Percentiles rank a stretch among this genome's conserved stretches.
phyloP scores from a whole-genome alignment of 2,888 invertebrate genomes.

The Flexamia atlantica region DNA sequence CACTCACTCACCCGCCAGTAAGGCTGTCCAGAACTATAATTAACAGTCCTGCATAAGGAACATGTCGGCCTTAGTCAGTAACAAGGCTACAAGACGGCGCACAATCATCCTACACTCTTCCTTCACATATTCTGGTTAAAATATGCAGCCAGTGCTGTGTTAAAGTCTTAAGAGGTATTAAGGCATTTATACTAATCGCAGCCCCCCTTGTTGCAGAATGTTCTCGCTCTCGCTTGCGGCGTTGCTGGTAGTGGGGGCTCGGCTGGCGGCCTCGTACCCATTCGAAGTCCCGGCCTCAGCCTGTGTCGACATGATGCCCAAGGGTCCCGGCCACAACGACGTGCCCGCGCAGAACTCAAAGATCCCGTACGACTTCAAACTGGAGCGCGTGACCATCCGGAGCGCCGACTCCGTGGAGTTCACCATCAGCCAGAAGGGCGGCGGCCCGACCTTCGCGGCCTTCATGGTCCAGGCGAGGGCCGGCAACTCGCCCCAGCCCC shows the following conservation, averaged over 20 bases:
- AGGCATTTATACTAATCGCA: too few relatives aligned
- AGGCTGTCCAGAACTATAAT: too few relatives aligned
- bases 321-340: slow-evolving; percentile 50
- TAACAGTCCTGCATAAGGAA: too few relatives aligned
- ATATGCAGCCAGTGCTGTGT: too few relatives aligned
- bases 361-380: slow-evolving; percentile 43
- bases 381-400: slow-evolving; percentile 70
- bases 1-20: too few relatives aligned
- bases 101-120: too few relatives aligned
- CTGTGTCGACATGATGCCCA: slow-evolving; percentile 53
- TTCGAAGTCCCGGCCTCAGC: slow-evolving; percentile 30
- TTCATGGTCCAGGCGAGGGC: slow-evolving; percentile 82
- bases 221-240: background rate
- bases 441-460: slow-evolving; percentile 78
- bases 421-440: slow-evolving; percentile 70
- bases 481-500: slow-evolving; percentile 76
- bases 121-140: too few relatives aligned
- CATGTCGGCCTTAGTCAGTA: too few relatives aligned
- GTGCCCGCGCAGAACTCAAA: slow-evolving; percentile 34
- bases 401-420: slow-evolving; percentile 77
- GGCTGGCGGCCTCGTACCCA: slow-evolving; percentile 28
- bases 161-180: too few relatives aligned
- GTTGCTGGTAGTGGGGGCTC: slow-evolving; percentile 15
- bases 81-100: too few relatives aligned
- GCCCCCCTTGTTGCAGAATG: slow-evolving; percentile 1